Conservation (phyloP, 2,888 invertebrate genomes). For the Nephrocerus scutellatus region DNA sequence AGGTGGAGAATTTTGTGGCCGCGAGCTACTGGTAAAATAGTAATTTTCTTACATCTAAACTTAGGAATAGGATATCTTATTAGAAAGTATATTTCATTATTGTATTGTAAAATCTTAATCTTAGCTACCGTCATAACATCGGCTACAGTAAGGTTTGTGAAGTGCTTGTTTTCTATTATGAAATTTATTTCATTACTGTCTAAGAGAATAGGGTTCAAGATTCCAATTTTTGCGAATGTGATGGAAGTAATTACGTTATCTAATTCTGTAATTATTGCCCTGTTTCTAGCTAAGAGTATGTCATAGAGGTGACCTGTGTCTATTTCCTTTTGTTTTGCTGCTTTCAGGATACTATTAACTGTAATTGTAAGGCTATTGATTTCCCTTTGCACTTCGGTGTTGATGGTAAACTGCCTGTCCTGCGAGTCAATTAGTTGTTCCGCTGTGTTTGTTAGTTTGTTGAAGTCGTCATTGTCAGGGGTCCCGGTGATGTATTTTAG, state of each 20-base stretch:
- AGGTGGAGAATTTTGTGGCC: slow-evolving; percentile 1
- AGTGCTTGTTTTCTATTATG: slow-evolving; percentile 6
- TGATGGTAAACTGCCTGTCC: slow-evolving; percentile 9
- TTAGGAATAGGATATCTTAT: slow-evolving; percentile 5
- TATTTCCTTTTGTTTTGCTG: slow-evolving; percentile 9
- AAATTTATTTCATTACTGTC: slow-evolving; percentile 7
- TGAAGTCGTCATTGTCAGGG: slow-evolving; percentile 9
- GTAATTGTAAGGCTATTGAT: slow-evolving; percentile 7
- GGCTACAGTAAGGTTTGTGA: slow-evolving; percentile 8
- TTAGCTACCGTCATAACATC: too few relatives aligned
- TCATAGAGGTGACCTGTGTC: slow-evolving; percentile 7
- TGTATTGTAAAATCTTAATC: slow-evolving; percentile 1
- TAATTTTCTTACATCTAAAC: slow-evolving; percentile 3
- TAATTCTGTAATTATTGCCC: slow-evolving; percentile 8
- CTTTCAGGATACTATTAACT: slow-evolving; percentile 7
- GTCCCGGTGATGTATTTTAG: slow-evolving; percentile 11
- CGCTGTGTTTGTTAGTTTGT: slow-evolving; percentile 6
- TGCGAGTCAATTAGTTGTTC: slow-evolving; percentile 9
- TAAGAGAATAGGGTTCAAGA: slow-evolving; percentile 2
- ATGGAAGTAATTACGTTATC: slow-evolving; percentile 7
- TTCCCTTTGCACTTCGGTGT: slow-evolving; percentile 3
- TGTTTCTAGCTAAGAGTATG: slow-evolving; percentile 10
- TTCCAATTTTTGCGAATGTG: slow-evolving; percentile 9
- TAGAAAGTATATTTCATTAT: slow-evolving; percentile 4
- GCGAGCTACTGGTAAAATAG: slow-evolving; percentile 3